A percentile compares a stretch with the other conserved stretches of the same genome.
Evolutionary conservation across 64 coral and sea anemone species (phyloP).

Genomic region (Stichodactyla helianthus): DNA sequence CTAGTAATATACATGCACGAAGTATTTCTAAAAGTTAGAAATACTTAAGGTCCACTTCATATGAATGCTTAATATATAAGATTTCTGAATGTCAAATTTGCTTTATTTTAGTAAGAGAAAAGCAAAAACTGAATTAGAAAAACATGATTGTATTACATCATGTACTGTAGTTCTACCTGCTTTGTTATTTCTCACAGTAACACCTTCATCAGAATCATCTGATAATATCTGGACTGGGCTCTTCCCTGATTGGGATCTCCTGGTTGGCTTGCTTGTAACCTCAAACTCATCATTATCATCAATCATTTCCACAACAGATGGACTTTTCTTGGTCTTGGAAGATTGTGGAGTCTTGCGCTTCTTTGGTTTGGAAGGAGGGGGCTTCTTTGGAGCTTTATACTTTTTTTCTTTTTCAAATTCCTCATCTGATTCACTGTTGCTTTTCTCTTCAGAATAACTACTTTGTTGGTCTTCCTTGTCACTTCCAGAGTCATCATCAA

Average conservation of each 20-base stretch:
- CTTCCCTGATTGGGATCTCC: neutral
- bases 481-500: conserved; percentile 2
- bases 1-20: too few relatives aligned
- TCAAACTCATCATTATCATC: conserved; percentile 65
- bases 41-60: too few relatives aligned
- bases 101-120: too few relatives aligned
- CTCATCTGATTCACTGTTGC: conserved; percentile 25
- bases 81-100: too few relatives aligned
- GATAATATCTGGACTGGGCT: conserved; percentile 31
- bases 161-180: neutral
- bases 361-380: neutral
- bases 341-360: neutral
- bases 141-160: too few relatives aligned
- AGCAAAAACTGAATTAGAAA: too few relatives aligned
- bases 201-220: conserved; percentile 57
- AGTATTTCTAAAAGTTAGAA: too few relatives aligned
- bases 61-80: too few relatives aligned
- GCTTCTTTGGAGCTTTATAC: neutral
- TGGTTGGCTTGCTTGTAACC: conserved; percentile 39
- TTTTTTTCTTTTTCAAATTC: conserved; percentile 12
- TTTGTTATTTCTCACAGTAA: neutral
- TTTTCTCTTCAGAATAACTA: conserved; percentile 10
- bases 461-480: neutral
- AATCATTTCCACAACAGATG: conserved; percentile 40
- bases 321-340: neutral